phyloP scores from a whole-genome alignment of 2,888 invertebrate species.

The Crossocerus cetratus region DNA sequence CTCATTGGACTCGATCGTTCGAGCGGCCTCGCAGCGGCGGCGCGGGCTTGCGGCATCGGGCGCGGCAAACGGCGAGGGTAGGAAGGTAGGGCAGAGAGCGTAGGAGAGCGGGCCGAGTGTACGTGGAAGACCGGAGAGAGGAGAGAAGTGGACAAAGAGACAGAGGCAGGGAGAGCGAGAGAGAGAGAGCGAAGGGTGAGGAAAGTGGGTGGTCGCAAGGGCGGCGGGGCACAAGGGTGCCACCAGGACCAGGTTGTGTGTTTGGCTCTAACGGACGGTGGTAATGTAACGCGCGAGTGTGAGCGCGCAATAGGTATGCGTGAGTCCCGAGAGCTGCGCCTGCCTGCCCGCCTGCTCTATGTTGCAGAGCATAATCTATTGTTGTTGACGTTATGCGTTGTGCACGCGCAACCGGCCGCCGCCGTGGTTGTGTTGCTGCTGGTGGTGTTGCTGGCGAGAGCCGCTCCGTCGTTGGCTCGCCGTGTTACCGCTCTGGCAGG shows the following conservation, averaged over 20 bases:
- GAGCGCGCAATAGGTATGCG: constrained; percentile 51
- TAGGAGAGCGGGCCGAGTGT: constrained; percentile 6
- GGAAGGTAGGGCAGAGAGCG: constrained; percentile 25
- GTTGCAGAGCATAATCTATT: constrained; percentile 74
- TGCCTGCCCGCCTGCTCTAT: constrained; percentile 57
- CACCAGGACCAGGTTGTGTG: constrained; percentile 58
- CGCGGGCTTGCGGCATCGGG: constrained; percentile 26
- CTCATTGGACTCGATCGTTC: constrained; percentile 77
- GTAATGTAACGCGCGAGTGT: constrained; percentile 60
- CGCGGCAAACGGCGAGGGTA: constrained; percentile 19
- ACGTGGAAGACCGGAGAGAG: constrained; percentile 24
- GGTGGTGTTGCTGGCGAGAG: not conserved
- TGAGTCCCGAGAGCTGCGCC: constrained; percentile 56
- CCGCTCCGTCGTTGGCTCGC: constrained; percentile 22
- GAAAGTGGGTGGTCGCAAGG: constrained; percentile 43
- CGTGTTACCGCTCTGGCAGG: constrained; percentile 47
- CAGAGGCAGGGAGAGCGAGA: not conserved
- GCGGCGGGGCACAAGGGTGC: constrained; percentile 34
- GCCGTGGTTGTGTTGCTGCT: constrained; percentile 25
- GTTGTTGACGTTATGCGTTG: constrained; percentile 76
- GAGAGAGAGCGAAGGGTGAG: constrained; percentile 37
- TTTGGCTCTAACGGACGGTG: constrained; percentile 58
- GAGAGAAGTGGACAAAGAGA: constrained; percentile 19
- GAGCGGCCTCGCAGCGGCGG: constrained; percentile 63
- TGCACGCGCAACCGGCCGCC: constrained; percentile 62